Percentiles rank a stretch among this genome's conserved stretches.
Conservation (phyloP, 2,888 invertebrate genomes). For the Epistrophe grossulariae region DNA sequence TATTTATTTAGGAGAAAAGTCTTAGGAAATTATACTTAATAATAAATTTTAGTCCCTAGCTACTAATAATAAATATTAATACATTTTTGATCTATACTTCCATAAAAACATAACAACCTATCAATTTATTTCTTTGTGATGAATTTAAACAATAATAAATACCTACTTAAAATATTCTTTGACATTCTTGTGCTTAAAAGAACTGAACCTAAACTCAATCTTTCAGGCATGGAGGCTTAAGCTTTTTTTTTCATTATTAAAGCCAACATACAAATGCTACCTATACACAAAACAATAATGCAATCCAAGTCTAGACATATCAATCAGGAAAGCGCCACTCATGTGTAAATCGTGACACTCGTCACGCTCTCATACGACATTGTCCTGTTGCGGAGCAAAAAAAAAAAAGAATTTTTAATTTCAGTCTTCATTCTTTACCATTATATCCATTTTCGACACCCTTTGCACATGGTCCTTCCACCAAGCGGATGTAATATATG, state of each 20-base stretch:
- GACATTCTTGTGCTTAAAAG: too few species aligned
- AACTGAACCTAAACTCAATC: too few species aligned
- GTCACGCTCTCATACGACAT: neutral
- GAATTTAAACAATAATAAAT: too few species aligned
- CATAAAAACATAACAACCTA: too few species aligned
- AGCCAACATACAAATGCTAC: neutral
- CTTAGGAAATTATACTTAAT: too few species aligned
- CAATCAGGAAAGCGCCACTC: constrained; percentile 41
- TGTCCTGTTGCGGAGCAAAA: neutral
- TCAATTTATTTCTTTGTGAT: too few species aligned
- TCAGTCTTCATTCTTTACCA: constrained; percentile 36
- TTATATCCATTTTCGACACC: constrained; percentile 11
- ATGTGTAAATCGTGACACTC: constrained; percentile 28
- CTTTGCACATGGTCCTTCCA: constrained; percentile 36
- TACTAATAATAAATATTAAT: too few species aligned
- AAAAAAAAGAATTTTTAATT: constrained; percentile 35
- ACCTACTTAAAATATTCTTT: too few species aligned
- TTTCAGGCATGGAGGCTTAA: neutral
- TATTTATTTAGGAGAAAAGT: too few species aligned
- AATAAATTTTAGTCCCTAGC: too few species aligned
- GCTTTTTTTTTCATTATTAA: neutral
- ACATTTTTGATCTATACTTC: too few species aligned
- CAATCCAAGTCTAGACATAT: constrained; percentile 62
- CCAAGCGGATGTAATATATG: constrained; percentile 39
- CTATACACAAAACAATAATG: constrained; percentile 3